Base-by-base conservation (phyloP, 37 sponge, comb jelly and placozoan species). In the Geodia barretti region DNA sequence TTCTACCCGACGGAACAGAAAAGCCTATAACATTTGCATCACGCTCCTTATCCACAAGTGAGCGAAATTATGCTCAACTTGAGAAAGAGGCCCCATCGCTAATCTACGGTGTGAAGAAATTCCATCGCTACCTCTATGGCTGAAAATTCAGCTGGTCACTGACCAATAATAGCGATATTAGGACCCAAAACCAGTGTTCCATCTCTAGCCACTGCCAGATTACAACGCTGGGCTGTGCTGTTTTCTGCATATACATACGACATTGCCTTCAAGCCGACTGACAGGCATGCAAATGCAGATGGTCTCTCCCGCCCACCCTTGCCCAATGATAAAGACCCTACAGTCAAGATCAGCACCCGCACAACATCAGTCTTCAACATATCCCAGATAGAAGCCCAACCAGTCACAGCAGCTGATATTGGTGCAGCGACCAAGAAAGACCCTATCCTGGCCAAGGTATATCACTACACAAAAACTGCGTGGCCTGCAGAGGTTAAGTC, bases 381-480 rank as follows among this genome's bases (percentile, higher is more conserved):
- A 17, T 35, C 21, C 14, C 79, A 63, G 29, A 34, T 72, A 30
- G 32, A 29, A 20, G 8, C 32, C 2, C 62, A 65, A 3, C 83
- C 79, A 21, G 41, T 72, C 23, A 39, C 73, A 28, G 86, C 74
- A 34, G 34, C 35, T 19, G 59, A 33, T 31, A 71, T 86, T 24
- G 30, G 28, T 21, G 34, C 41, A 43, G 68, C 37, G 29, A 78
- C 80, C 1, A 24, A 37, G 24, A 72, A 60, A 75, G 85, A 89
- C 59, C 73, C 64, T 26, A 61, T 84, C 25, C 62, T 89, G 11
- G 14, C 60, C 3, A 73, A 84, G 42, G 90, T 89, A n/a, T 3
- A 47, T 1, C 30, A 35, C 4, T 75, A 38, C 21, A 40, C 74
- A 1, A 21, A 74, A 39, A 9, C 19, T 32, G 85, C 85, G 42